Evolutionary conservation across 2,888 invertebrate genomes (phyloP).

Genomic region (Horisme vitalbata): DNA sequence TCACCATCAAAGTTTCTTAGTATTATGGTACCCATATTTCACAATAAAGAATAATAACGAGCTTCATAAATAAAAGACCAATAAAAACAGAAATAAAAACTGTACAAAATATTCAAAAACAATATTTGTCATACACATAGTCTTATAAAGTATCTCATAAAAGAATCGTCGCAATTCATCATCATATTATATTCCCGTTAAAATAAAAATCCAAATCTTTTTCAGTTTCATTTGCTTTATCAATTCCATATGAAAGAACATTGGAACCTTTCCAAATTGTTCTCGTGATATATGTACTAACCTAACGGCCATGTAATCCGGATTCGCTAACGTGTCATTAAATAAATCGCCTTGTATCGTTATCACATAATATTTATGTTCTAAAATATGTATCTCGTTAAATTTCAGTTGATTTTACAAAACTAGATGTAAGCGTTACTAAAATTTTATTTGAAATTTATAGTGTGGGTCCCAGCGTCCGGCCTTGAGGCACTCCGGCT

Average conservation of each 20-base stretch:
- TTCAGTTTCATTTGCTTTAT: constrained; percentile 35
- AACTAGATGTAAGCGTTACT: constrained; percentile 8
- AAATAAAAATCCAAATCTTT: constrained; percentile 37
- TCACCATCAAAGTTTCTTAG: too few species aligned
- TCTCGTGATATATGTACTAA: constrained; percentile 58
- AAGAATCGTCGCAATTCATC: constrained; percentile 20
- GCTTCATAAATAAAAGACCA: neutral
- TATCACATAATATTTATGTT: constrained; percentile 35
- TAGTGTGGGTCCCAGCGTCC: constrained; percentile 31
- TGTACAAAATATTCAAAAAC: constrained; percentile 1
- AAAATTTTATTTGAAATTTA: constrained; percentile 14
- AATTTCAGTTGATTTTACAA: constrained; percentile 20
- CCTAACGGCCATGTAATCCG: constrained; percentile 46
- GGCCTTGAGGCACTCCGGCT: constrained; percentile 40
- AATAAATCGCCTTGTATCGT: constrained; percentile 48
- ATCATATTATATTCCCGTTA: constrained; percentile 29
- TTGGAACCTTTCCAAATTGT: constrained; percentile 67
- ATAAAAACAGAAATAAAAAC: neutral
- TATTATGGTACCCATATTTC: too few species aligned
- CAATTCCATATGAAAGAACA: constrained; percentile 45
- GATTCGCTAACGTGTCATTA: constrained; percentile 53
- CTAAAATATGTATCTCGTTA: constrained; percentile 6
- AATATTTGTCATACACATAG: constrained; percentile 2
- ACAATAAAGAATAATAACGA: too few species aligned
- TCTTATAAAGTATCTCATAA: constrained; percentile 12